These are phyloP conservation scores for Agraylea sexmaculata DNA, from an alignment of 1,140 invertebrate species.

Conservation along the genomic window DNA sequence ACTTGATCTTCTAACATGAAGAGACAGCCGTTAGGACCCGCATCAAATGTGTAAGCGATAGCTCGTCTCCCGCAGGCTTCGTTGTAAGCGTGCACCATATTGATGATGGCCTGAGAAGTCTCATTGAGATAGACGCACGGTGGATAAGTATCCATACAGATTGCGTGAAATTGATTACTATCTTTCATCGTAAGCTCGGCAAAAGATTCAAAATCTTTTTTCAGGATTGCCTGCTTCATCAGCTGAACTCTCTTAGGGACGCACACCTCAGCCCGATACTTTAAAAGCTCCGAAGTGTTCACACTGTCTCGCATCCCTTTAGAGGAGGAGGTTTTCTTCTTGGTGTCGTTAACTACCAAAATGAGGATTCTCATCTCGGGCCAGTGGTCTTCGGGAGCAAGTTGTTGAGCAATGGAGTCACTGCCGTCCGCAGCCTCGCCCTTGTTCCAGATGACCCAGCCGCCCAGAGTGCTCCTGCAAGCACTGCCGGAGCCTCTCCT, in stretches of 20 bases:
- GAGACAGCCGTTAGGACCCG: constrained; percentile 91
- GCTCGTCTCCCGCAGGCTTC: constrained; percentile 44
- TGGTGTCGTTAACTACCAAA: constrained; percentile 75
- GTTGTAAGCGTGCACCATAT: constrained; percentile 79
- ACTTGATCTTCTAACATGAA: constrained; percentile 74
- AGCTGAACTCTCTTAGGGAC: constrained; percentile 59
- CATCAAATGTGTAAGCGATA: constrained; percentile 94
- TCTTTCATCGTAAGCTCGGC: constrained; percentile 94
- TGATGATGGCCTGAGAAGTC: constrained; percentile 64
- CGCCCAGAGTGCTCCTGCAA: constrained; percentile 87
- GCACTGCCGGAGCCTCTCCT: constrained; percentile 90
- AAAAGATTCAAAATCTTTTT: constrained; percentile 76
- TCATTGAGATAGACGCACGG: constrained; percentile 90
- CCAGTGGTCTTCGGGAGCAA: constrained; percentile 72
- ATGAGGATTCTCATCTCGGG: constrained; percentile 82
- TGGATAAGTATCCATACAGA: constrained; percentile 89
- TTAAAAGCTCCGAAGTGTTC: constrained; percentile 72
- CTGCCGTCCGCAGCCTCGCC: constrained; percentile 54
- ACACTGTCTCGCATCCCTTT: constrained; percentile 80
- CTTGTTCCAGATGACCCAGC: constrained; percentile 81
- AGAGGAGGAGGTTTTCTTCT: constrained; percentile 83
- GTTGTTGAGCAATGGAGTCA: constrained; percentile 74
- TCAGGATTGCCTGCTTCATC: constrained; percentile 66
- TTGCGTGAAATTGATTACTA: constrained; percentile 95
- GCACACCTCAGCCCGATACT: constrained; percentile 56